Evolutionary conservation across 2,797 vertebrate species (phyloP).

Genomic region (Thaleichthys pacificus): DNA sequence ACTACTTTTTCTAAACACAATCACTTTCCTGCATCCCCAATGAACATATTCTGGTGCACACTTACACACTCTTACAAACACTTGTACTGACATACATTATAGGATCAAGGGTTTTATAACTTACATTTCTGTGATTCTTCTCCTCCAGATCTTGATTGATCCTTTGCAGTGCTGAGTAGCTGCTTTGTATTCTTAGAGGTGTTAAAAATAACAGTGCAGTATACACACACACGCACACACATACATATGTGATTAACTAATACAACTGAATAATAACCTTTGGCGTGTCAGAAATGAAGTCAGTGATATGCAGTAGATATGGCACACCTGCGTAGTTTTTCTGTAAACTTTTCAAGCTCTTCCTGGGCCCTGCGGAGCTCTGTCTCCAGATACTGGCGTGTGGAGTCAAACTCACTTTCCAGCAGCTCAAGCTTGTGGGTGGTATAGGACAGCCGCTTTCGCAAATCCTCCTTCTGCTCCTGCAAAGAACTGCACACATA

Average conservation of each 20-base stretch:
- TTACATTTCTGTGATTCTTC: conserved; percentile 94
- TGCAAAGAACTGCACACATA: conserved; percentile 83
- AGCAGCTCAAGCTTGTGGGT: conserved; percentile 96
- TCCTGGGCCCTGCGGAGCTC: conserved; percentile 95
- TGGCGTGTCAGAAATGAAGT: neutral
- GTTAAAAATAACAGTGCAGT: conserved; percentile 37
- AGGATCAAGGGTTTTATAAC: conserved; percentile 44
- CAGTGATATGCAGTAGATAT: neutral
- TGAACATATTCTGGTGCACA: neutral
- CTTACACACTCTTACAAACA: conserved; percentile 11
- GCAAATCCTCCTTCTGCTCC: conserved; percentile 96
- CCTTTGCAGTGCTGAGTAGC: conserved; percentile 94
- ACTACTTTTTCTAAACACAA: conserved; percentile 25
- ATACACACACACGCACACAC: conserved; percentile 18
- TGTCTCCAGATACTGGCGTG: conserved; percentile 93
- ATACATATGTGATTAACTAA: neutral
- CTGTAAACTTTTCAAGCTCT: conserved; percentile 96
- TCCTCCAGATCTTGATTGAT: conserved; percentile 98
- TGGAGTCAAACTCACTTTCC: conserved; percentile 95
- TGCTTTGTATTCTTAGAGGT: conserved; percentile 88
- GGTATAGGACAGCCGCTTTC: conserved; percentile 94
- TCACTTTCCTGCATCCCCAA: conserved; percentile 8
- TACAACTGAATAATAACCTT: neutral
- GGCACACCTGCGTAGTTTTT: conserved; percentile 90
- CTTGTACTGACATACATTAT: conserved; percentile 32